Conservation (phyloP, 2,113 vertebrate species). For the Hippocampus guttulatus region DNA sequence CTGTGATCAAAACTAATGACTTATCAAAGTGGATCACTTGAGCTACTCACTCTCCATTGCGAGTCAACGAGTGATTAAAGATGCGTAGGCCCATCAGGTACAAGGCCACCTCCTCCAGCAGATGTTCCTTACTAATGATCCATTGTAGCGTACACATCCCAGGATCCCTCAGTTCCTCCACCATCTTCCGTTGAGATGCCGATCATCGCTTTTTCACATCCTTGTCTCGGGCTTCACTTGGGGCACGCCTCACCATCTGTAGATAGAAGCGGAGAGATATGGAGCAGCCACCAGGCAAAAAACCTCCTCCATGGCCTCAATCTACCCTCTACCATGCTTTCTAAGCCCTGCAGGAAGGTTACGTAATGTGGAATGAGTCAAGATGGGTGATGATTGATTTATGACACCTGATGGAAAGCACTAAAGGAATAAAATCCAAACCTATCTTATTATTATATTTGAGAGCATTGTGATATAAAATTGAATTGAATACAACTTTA, state of each 20-base stretch:
- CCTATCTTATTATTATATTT: no score
- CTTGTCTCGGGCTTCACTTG: constrained; percentile 52
- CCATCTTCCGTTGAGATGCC: constrained; percentile 60
- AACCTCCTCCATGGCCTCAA: neutral
- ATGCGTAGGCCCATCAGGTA: constrained; percentile 47
- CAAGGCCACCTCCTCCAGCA: constrained; percentile 60
- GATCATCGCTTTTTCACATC: constrained; percentile 66
- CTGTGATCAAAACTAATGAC: constrained; percentile 52
- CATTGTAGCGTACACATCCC: constrained; percentile 63
- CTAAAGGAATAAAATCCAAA: no score
- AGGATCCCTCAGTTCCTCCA: constrained; percentile 55
- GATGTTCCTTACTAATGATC: constrained; percentile 76
- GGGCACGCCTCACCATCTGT: constrained; percentile 67
- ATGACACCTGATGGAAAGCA: neutral
- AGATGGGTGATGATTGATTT: neutral
- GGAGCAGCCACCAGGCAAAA: constrained; percentile 37
- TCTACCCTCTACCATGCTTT: constrained; percentile 7
- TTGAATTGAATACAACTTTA: no score
- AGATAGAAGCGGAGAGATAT: constrained; percentile 44
- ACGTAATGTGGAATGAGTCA: neutral
- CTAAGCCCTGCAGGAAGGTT: constrained; percentile 22
- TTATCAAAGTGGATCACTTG: constrained; percentile 54
- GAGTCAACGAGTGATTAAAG: constrained; percentile 60
- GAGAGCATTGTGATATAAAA: no score
- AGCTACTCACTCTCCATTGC: constrained; percentile 27